Conservation (phyloP, 2,888 invertebrate species). For the Cryptocephalus moraei region DNA sequence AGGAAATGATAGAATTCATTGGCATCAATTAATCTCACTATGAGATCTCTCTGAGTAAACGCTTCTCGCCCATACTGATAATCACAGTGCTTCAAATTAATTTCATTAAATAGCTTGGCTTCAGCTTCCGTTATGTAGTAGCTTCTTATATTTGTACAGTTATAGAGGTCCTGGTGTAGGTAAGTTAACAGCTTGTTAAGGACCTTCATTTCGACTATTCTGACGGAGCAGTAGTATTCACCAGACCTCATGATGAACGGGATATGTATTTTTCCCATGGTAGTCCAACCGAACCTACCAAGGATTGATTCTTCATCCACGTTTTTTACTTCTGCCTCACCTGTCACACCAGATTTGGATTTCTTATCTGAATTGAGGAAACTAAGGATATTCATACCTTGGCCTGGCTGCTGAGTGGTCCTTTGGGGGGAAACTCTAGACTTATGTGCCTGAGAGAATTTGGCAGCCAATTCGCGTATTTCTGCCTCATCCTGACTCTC, state of each 20-base stretch:
- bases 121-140: constrained; percentile 89
- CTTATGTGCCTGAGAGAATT: constrained; percentile 59
- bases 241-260: constrained; percentile 79
- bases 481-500: constrained; percentile 79
- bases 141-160: constrained; percentile 83
- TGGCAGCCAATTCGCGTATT: constrained; percentile 75
- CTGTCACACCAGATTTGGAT: constrained; percentile 22
- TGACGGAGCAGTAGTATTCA: constrained; percentile 85
- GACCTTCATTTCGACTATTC: constrained; percentile 86
- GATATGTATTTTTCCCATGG: constrained; percentile 74
- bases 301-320: constrained; percentile 66
- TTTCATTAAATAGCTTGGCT: constrained; percentile 81
- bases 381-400: constrained; percentile 50
- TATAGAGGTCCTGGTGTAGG: constrained; percentile 81
- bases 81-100: constrained; percentile 87
- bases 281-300: constrained; percentile 85
- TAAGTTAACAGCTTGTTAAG: constrained; percentile 82
- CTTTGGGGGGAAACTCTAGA: constrained; percentile 42
- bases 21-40: constrained; percentile 80
- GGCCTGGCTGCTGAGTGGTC: constrained; percentile 32
- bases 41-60: constrained; percentile 81
- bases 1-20: constrained; percentile 84
- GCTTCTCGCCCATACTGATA: constrained; percentile 79
- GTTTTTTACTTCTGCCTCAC: constrained; percentile 26
- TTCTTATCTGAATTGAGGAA: constrained; percentile 35